These are phyloP conservation scores for Globia sparganii DNA, from an alignment of 2,888 invertebrate genomes.

Conservation along the genomic window DNA sequence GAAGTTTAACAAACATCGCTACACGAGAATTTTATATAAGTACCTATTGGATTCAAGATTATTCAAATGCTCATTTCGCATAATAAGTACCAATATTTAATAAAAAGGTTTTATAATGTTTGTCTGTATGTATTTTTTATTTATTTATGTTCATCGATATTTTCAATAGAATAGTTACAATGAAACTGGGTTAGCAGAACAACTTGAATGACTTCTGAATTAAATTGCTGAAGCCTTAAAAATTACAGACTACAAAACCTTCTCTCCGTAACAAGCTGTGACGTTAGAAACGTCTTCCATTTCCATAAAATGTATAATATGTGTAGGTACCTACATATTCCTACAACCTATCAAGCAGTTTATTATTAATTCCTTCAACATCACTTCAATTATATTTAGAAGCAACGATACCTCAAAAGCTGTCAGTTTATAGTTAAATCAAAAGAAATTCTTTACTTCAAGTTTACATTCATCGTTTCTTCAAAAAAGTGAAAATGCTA, in stretches of 20 bases:
- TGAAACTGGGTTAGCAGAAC: slow-evolving; percentile 49
- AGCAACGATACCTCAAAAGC: neutral
- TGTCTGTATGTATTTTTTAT: no score
- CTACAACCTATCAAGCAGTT: no score
- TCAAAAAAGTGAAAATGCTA: neutral
- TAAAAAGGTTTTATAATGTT: no score
- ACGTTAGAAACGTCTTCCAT: neutral
- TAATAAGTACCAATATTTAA: neutral
- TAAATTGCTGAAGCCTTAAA: slow-evolving; percentile 69
- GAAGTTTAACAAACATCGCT: no score
- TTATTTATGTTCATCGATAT: no score
- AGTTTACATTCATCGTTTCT: neutral
- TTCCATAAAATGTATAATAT: neutral
- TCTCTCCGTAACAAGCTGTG: neutral
- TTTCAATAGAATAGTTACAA: slow-evolving; percentile 2
- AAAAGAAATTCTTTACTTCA: neutral
- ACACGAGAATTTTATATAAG: no score
- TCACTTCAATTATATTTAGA: neutral
- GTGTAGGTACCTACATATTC: no score
- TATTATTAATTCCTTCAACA: neutral
- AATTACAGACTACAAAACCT: slow-evolving; percentile 21
- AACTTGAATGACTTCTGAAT: slow-evolving; percentile 61
- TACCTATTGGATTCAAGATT: no score
- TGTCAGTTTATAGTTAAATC: neutral
- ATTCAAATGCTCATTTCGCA: neutral